phyloP scores from a whole-genome alignment of 2,888 invertebrate species.

The Cancer borealis region DNA sequence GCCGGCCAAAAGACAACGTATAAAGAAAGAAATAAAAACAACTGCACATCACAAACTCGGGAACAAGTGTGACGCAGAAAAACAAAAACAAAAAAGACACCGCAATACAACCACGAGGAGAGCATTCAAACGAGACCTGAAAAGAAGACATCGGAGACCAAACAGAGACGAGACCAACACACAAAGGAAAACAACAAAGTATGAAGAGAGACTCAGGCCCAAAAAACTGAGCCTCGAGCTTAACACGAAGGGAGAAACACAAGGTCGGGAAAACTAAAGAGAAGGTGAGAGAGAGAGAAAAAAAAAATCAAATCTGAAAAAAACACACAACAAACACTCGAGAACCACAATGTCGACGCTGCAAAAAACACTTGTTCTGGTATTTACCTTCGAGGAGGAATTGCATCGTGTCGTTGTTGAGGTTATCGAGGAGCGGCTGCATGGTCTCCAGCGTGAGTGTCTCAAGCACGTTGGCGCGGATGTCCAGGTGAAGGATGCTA shows the following conservation, averaged over 20 bases:
- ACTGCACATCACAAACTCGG: too few species aligned
- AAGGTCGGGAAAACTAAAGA: neutral
- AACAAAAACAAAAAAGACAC: neutral
- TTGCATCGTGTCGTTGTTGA: constrained; percentile 87
- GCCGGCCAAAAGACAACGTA: neutral
- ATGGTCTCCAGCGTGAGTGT: constrained; percentile 89
- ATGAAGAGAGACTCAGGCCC: neutral
- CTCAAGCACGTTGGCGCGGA: constrained; percentile 88
- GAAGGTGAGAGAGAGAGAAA: neutral
- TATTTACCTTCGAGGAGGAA: constrained; percentile 88
- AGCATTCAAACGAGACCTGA: neutral
- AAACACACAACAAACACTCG: neutral
- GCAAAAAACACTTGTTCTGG: neutral
- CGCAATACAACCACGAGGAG: neutral
- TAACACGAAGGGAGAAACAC: neutral
- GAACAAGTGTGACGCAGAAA: too few species aligned
- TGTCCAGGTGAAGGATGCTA: constrained; percentile 87
- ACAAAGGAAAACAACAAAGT: neutral
- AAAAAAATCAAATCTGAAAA: neutral
- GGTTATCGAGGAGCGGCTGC: constrained; percentile 88
- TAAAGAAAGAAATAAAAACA: neutral
- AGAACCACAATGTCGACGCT: neutral
- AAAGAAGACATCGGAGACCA: neutral
- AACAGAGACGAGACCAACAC: neutral
- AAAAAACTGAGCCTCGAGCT: neutral